Base-by-base conservation (phyloP, 2,888 invertebrate genomes). In the Bursaphelenchus okinawaensis region DNA sequence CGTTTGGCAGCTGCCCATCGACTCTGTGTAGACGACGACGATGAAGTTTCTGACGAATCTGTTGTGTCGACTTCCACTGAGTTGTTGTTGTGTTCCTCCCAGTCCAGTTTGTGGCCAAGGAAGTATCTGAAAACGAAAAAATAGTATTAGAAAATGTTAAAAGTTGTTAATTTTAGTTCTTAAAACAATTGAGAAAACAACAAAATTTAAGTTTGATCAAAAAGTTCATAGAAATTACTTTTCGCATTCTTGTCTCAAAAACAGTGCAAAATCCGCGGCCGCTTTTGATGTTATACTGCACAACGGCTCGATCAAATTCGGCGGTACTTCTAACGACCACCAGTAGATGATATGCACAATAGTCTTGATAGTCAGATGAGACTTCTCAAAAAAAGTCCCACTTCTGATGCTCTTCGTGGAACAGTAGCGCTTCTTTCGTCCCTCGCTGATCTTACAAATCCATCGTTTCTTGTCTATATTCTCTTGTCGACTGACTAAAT, bases 381-480 rank as follows among this genome's bases (percentile, higher is more conserved):
- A 59, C 51, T 59, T 59, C 23, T 59, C 60, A 26, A 59, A 59
- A 7, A 59, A 59, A 20, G 60, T 59, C 6, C 60, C 60, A 20
- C 50, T 40, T n/a, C 60, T 31, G 23, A 59, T 50, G 23, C 50
- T 40, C 29, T 51, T 40, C 52, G 60, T 59, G 19, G 60, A 59
- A 27, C 60, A 59, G 52, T 59, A 59, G 12, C 51, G 22, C 22
- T 59, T 59, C 24, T 52, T 50, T 6, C 51, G 1, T 12, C 60
- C 60, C 51, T 59, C 60, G 23, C 60, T 59, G 20, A 59, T 29
- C 51, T 59, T 59, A 50, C 60, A 59, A 20, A 59, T 59, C 60
- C 60, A 59, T 26, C 60, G 50, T 52, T 59, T 59, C 52, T 59
- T 59, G 60, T 59, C 60, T 31, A 59, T 59, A 29, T 59, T 59